A percentile compares a stretch with the other conserved stretches of the same genome.
Evolutionary conservation across 2,888 invertebrate species (phyloP).

Genomic region (Cataglyphis rosenhaueri): DNA sequence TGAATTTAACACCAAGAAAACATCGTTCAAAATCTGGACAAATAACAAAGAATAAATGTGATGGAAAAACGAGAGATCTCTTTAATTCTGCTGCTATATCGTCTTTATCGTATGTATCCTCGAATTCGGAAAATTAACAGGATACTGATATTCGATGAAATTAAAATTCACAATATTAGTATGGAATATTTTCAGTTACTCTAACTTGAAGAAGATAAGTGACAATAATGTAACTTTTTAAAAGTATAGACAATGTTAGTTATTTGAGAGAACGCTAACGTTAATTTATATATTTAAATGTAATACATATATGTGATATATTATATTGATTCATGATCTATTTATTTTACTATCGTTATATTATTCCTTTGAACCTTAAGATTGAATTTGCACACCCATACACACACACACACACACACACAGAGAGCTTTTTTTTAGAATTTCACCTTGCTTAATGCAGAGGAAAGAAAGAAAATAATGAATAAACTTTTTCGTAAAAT

Average conservation of each 20-base stretch:
- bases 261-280: neutral
- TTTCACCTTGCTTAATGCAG: neutral
- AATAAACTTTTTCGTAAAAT: neutral
- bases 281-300: neutral
- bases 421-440: neutral
- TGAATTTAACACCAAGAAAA: constrained; percentile 21
- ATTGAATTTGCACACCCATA: neutral
- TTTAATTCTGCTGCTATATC: neutral
- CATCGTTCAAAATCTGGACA: neutral
- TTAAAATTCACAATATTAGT: neutral
- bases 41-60: neutral
- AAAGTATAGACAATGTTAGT: neutral
- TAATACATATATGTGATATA: neutral
- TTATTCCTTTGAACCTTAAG: neutral
- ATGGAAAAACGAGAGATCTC: neutral
- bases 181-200: neutral
- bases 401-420: neutral
- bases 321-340: neutral
- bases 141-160: neutral
- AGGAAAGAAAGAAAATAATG: neutral
- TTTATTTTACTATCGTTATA: neutral
- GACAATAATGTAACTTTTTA: neutral
- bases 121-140: neutral
- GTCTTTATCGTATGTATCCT: neutral
- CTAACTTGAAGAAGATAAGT: neutral